These are phyloP conservation scores for Oxyscelio sp. DNA, from an alignment of 2,888 invertebrate species.

Conservation along the genomic window DNA sequence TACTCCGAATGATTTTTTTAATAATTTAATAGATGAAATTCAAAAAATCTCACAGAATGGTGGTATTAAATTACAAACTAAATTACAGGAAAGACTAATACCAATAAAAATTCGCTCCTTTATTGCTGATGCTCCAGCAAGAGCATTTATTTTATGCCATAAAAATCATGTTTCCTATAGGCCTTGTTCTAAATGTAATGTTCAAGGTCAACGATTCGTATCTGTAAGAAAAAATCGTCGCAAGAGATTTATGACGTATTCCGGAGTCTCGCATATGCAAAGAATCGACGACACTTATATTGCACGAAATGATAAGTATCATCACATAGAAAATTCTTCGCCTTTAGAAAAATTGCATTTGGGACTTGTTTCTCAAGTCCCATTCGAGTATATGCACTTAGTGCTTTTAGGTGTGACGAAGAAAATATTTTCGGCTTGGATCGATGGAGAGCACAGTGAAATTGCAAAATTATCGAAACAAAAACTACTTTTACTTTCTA, in stretches of 20 bases:
- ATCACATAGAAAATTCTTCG: constrained; percentile 8
- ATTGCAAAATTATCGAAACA: background rate
- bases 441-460: constrained; percentile 8
- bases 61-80: too few relatives aligned
- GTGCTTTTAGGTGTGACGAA: constrained; percentile 6
- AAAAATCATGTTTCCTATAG: constrained; percentile 6
- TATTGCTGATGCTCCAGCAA: constrained; percentile 27
- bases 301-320: background rate
- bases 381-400: constrained; percentile 38
- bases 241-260: constrained; percentile 4
- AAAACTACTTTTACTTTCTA: background rate
- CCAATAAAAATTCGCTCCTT: constrained; percentile 15
- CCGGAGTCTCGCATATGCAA: background rate
- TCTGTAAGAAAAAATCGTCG: background rate
- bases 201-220: background rate
- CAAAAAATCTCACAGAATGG: background rate
- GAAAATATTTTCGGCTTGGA: constrained; percentile 12
- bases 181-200: constrained; percentile 8
- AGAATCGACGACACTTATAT: constrained; percentile 8
- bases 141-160: constrained; percentile 24
- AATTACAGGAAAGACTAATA: too few relatives aligned
- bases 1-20: constrained; percentile 13
- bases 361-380: constrained; percentile 26
- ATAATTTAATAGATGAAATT: constrained; percentile 1
- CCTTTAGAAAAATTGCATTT: background rate